phyloP scores from a whole-genome alignment of 2,888 invertebrate species.

The Eupithecia abbreviata region DNA sequence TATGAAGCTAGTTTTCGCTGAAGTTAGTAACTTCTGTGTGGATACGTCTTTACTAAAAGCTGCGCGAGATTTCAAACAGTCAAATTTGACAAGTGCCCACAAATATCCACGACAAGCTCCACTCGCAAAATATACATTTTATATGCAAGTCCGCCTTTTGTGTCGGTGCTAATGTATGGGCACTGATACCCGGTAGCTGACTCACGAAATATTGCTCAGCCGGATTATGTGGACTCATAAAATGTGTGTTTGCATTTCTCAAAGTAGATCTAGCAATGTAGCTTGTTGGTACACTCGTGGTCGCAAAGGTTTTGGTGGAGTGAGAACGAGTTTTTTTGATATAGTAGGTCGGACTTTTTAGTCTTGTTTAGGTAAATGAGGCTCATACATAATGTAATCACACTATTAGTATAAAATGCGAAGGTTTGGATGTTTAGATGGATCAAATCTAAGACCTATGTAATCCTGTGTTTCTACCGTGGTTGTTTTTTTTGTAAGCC shows the following conservation, averaged over 20 bases:
- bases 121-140: slow-evolving; percentile 25
- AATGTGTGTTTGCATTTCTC: not conserved
- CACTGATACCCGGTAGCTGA: slow-evolving; percentile 45
- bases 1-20: too few relatives aligned
- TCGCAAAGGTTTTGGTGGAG: not conserved
- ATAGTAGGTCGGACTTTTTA: too few relatives aligned
- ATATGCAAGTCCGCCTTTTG: slow-evolving; percentile 33
- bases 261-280: not conserved
- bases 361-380: too few relatives aligned
- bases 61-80: not conserved
- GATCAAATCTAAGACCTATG: too few relatives aligned
- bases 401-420: too few relatives aligned
- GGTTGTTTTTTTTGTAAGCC: too few relatives aligned
- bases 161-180: slow-evolving; percentile 40
- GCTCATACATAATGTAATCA: too few relatives aligned
- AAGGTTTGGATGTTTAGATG: too few relatives aligned
- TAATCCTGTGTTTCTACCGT: too few relatives aligned
- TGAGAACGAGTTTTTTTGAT: not conserved
- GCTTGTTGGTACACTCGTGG: not conserved
- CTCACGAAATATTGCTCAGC: slow-evolving; percentile 30
- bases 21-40: not conserved
- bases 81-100: slow-evolving; percentile 20
- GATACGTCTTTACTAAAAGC: not conserved
- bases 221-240: slow-evolving; percentile 18
- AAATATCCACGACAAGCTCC: slow-evolving; percentile 27